phyloP scores from a whole-genome alignment of 2,113 vertebrate genomes.

The Danionella cerebrum region DNA sequence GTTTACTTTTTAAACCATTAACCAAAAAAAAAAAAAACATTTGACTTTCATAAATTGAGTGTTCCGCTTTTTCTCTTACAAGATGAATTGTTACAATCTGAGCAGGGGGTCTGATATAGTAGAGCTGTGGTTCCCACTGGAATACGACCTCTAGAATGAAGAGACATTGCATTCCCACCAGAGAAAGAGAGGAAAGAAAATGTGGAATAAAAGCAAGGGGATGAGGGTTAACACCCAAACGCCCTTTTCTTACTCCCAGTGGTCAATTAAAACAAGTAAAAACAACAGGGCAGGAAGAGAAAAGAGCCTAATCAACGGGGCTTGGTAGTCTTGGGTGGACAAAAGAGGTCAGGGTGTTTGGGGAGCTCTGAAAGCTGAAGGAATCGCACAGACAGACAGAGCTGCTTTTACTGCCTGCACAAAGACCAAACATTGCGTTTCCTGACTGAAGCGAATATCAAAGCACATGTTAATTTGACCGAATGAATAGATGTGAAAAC shows the following conservation, averaged over 20 bases:
- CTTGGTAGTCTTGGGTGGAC: conserved; percentile 45
- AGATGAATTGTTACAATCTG: conserved; percentile 51
- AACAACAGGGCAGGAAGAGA: conserved; percentile 35
- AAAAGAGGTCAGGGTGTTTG: conserved; percentile 64
- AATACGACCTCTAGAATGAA: conserved; percentile 7
- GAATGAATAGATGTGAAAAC: conserved; percentile 55
- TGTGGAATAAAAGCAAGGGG: conserved; percentile 8
- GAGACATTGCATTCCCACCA: conserved; percentile 32
- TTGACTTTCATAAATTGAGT: conserved; percentile 35
- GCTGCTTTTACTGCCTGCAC: conserved; percentile 57
- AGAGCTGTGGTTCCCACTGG: conserved; percentile 51
- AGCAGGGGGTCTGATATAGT: conserved; percentile 40
- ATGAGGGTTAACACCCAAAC: conserved; percentile 13
- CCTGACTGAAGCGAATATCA: conserved; percentile 59
- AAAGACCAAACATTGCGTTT: conserved; percentile 66
- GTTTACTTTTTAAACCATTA: conserved; percentile 43
- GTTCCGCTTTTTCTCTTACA: conserved; percentile 46
- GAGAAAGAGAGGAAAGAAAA: conserved; percentile 13
- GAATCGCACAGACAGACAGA: conserved; percentile 53
- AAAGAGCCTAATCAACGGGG: conserved; percentile 51
- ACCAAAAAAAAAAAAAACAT: conserved; percentile 28
- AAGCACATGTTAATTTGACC: conserved; percentile 61
- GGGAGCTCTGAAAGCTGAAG: conserved; percentile 53
- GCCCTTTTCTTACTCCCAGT: conserved; percentile 35
- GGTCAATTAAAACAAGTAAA: conserved; percentile 58